Evolutionary conservation across 2,113 vertebrate species (phyloP).

Genomic region (Vulpes ferrilata): DNA sequence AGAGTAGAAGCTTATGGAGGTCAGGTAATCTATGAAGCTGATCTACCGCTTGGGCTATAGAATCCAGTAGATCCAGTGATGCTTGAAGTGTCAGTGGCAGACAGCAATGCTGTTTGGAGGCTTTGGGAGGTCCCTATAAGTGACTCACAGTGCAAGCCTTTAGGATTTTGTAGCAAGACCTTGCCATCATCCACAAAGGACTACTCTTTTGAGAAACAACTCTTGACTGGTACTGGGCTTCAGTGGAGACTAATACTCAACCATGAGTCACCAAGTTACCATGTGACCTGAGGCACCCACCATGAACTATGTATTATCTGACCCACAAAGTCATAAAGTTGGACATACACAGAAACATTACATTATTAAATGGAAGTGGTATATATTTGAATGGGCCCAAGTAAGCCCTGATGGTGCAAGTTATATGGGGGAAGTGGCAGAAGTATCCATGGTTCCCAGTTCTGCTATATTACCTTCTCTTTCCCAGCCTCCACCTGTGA

Average conservation of each 20-base stretch:
- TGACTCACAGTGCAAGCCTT: background rate
- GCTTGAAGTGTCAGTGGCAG: background rate
- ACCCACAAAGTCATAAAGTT: background rate
- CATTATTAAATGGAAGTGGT: background rate
- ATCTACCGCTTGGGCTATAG: background rate
- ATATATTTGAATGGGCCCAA: background rate
- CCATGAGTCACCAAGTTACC: background rate
- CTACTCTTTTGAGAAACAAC: background rate
- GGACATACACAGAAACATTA: background rate
- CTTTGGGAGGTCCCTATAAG: background rate
- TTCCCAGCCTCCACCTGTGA: background rate
- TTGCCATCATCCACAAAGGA: background rate
- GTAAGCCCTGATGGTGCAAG: background rate
- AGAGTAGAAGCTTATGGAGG: background rate
- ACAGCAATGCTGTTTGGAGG: background rate
- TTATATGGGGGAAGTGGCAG: background rate
- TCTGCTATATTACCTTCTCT: background rate
- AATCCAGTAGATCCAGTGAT: background rate
- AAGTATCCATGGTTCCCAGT: background rate
- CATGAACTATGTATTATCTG: background rate
- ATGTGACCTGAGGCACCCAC: background rate
- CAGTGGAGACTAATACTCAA: background rate
- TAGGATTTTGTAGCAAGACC: background rate
- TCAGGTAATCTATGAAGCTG: background rate
- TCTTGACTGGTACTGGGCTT: background rate